phyloP scores from a whole-genome alignment of 2,797 vertebrate genomes.

The Etheostoma nigrum region DNA sequence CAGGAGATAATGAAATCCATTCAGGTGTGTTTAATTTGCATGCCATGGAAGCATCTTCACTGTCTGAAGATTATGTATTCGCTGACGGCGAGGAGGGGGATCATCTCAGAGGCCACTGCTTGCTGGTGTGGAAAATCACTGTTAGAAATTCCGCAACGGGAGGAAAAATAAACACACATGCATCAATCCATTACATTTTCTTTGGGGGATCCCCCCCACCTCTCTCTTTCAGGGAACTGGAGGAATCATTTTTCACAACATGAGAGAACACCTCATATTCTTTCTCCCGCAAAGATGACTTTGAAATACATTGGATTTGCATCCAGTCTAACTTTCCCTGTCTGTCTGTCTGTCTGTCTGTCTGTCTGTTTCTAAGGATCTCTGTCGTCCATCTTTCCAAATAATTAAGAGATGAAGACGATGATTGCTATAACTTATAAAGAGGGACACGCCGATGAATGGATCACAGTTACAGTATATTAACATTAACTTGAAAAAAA shows the following conservation, averaged over 20 bases:
- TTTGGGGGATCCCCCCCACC: neutral
- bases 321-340: slow-evolving; percentile 12
- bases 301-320: slow-evolving; percentile 19
- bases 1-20: slow-evolving; percentile 33
- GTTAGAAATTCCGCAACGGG: slow-evolving; percentile 53
- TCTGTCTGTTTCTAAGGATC: slow-evolving; percentile 20
- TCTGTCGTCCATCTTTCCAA: slow-evolving; percentile 12
- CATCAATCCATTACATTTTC: slow-evolving; percentile 64
- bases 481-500: slow-evolving; percentile 7
- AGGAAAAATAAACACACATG: slow-evolving; percentile 66
- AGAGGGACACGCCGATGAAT: neutral
- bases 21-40: slow-evolving; percentile 65
- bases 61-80: slow-evolving; percentile 63
- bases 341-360: neutral
- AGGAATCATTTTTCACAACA: slow-evolving; percentile 55
- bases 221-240: slow-evolving; percentile 22
- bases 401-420: slow-evolving; percentile 52
- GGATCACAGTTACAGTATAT: slow-evolving; percentile 16
- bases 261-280: slow-evolving; percentile 1
- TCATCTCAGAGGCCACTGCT: slow-evolving; percentile 60
- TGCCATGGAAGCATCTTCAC: slow-evolving; percentile 42
- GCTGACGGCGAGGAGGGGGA: slow-evolving; percentile 52
- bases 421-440: slow-evolving; percentile 39
- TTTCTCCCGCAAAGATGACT: neutral
- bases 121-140: slow-evolving; percentile 71